A percentile compares a stretch with the other conserved stretches of the same genome.
These are phyloP conservation scores for Lasioglossum leucozonium DNA, from an alignment of 2,888 invertebrate genomes.

Conservation along the genomic window DNA sequence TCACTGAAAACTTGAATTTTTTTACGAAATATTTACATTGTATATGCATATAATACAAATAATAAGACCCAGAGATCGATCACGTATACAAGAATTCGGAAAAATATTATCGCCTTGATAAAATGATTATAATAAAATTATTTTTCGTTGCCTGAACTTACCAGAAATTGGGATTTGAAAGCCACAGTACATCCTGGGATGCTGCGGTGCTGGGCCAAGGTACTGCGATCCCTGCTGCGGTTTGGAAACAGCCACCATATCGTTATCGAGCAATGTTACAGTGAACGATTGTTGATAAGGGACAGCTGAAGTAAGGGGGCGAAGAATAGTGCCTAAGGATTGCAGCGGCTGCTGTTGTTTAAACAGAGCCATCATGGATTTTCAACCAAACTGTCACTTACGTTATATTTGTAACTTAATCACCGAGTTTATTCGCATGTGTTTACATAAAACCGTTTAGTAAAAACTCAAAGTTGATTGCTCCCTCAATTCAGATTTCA, in stretches of 20 bases:
- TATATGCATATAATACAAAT: too few relatives aligned
- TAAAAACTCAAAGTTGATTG: slow-evolving; percentile 42
- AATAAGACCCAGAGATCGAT: too few relatives aligned
- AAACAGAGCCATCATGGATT: slow-evolving; percentile 83
- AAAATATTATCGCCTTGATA: neutral
- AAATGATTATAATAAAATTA: neutral
- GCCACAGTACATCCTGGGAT: slow-evolving; percentile 80
- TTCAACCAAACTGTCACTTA: slow-evolving; percentile 82
- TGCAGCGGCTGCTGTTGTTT: slow-evolving; percentile 82
- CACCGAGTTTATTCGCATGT: slow-evolving; percentile 57
- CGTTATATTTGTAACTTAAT: slow-evolving; percentile 74
- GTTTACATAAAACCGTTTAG: slow-evolving; percentile 45
- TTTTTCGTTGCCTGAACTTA: slow-evolving; percentile 57
- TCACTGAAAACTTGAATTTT: neutral
- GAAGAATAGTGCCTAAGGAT: slow-evolving; percentile 80
- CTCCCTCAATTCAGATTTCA: slow-evolving; percentile 51
- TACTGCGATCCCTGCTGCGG: slow-evolving; percentile 82
- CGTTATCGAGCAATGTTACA: slow-evolving; percentile 82
- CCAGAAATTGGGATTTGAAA: slow-evolving; percentile 86
- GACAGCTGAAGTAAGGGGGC: slow-evolving; percentile 78
- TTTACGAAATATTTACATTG: too few relatives aligned
- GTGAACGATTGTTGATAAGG: slow-evolving; percentile 81
- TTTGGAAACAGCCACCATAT: slow-evolving; percentile 82
- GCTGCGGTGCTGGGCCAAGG: slow-evolving; percentile 76
- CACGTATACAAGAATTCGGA: neutral